phyloP scores from a whole-genome alignment of 2,113 vertebrate genomes.

The Triplophysa tibetana region DNA sequence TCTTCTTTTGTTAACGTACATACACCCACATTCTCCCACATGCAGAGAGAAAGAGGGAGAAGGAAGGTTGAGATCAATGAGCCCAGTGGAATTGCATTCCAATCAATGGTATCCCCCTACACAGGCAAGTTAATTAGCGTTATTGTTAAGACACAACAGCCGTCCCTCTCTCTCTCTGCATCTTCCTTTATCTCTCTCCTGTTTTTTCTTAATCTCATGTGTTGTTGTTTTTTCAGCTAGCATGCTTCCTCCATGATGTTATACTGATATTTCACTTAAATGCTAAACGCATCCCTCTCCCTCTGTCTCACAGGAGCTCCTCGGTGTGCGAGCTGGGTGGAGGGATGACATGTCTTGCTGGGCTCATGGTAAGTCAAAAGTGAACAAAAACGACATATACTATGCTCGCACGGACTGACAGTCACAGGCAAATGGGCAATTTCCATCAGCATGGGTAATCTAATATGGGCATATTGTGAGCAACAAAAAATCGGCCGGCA shows the following conservation, averaged over 20 bases:
- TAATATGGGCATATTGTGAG: slow-evolving; percentile 52
- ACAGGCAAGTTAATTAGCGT: slow-evolving; percentile 56
- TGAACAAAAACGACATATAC: slow-evolving; percentile 17
- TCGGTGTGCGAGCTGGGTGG: slow-evolving; percentile 92
- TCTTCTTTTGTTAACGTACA: slow-evolving; percentile 82
- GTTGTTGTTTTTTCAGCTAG: neutral
- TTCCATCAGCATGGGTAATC: slow-evolving; percentile 55
- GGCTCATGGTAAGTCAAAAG: slow-evolving; percentile 86
- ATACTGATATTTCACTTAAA: neutral
- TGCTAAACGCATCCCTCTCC: neutral
- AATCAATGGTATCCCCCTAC: slow-evolving; percentile 57
- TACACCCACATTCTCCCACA: slow-evolving; percentile 71
- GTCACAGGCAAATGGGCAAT: slow-evolving; percentile 64
- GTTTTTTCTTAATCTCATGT: neutral
- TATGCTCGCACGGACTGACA: slow-evolving; percentile 51
- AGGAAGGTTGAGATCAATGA: slow-evolving; percentile 58
- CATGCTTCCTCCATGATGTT: neutral
- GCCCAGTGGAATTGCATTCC: slow-evolving; percentile 59
- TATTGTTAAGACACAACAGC: slow-evolving; percentile 49
- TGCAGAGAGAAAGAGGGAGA: slow-evolving; percentile 68
- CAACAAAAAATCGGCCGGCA: slow-evolving; percentile 45
- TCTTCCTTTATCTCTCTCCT: slow-evolving; percentile 7
- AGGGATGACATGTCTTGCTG: slow-evolving; percentile 94
- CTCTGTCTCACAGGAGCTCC: slow-evolving; percentile 56
- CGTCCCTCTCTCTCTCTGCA: slow-evolving; percentile 6